phyloP scores from a whole-genome alignment of 37 sponge, comb jelly and placozoan species.

The Diacarnus erythraeanus region DNA sequence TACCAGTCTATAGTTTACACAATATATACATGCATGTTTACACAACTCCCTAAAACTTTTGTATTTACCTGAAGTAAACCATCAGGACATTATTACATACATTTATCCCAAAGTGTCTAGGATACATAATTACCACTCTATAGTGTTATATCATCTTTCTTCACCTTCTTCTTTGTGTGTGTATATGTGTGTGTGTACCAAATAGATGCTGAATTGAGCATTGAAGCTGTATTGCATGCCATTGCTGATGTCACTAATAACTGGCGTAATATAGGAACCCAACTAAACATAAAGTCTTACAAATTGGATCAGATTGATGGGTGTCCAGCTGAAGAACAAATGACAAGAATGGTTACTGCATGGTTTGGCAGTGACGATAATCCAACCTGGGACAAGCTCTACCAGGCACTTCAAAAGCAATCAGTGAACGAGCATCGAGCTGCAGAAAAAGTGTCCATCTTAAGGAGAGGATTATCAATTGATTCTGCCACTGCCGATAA shows the following conservation, averaged over 20 bases:
- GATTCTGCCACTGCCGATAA: not conserved
- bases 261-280: not conserved
- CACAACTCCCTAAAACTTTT: too few relatives aligned
- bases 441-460: not conserved
- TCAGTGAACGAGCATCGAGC: not conserved
- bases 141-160: too few relatives aligned
- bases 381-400: not conserved
- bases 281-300: not conserved
- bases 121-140: too few relatives aligned
- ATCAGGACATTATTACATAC: not conserved
- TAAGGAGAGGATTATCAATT: not conserved
- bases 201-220: not conserved
- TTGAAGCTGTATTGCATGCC: not conserved
- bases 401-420: not conserved
- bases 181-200: too few relatives aligned
- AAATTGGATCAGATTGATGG: not conserved
- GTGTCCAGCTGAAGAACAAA: not conserved
- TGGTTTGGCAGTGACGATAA: not conserved
- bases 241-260: slow-evolving; percentile 6
- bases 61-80: not conserved
- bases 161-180: too few relatives aligned
- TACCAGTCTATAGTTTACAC: too few relatives aligned
- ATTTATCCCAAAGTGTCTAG: too few relatives aligned
- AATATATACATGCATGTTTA: too few relatives aligned
- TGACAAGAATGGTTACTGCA: not conserved